Base-by-base conservation (phyloP, 2,888 invertebrate genomes). In the Sminthurinus aureus region DNA sequence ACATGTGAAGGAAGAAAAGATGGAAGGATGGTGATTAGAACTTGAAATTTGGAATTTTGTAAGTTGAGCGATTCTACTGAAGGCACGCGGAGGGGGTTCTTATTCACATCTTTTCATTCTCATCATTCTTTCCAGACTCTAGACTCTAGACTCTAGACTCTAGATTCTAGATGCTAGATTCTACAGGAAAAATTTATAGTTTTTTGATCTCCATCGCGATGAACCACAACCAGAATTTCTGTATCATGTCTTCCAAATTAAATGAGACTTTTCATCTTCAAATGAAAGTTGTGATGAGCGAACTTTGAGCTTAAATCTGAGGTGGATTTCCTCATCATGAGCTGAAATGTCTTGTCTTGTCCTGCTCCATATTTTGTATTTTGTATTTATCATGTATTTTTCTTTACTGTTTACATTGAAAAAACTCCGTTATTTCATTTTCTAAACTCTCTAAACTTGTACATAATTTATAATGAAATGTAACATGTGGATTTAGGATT, bases 191-290 rank as follows among this genome's bases (percentile, higher is more conserved):
- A 38, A 4, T 38, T 38, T 38, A 38, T 6, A 38, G 38, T 38
- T 38, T 38, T 38, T 6, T 38, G 38, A 38, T 38, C 38, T 38
- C n/a, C n/a, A n/a, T n/a, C n/a, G n/a, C n/a, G n/a, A 6, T 38
- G 38, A 4, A 38, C 6, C 38, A 6, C 38, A 38, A 38, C 38
- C 6, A 38, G 38, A 6, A 38, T 38, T 38, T 38, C 38, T 38
- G 6, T 38, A 38, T 38, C 38, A 4, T 38, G 38, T 38, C 38
- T 38, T 38, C 38, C 38, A 38, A 77, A 76, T 82, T 82, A 77
- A 82, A 82, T 82, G 82, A 82, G 82, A 82, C 38, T 82, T 82
- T 76, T 64, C 82, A 82, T 38, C 76, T 22, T 74, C 66, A 71
- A 81, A 77, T 82, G 58, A 76, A 79, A 26, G 20, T 38, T 22